A percentile compares a stretch with the other conserved stretches of the same genome.
Evolutionary conservation across 2,888 invertebrate genomes (phyloP).

Genomic region (Synanthedon andrenaeformis): DNA sequence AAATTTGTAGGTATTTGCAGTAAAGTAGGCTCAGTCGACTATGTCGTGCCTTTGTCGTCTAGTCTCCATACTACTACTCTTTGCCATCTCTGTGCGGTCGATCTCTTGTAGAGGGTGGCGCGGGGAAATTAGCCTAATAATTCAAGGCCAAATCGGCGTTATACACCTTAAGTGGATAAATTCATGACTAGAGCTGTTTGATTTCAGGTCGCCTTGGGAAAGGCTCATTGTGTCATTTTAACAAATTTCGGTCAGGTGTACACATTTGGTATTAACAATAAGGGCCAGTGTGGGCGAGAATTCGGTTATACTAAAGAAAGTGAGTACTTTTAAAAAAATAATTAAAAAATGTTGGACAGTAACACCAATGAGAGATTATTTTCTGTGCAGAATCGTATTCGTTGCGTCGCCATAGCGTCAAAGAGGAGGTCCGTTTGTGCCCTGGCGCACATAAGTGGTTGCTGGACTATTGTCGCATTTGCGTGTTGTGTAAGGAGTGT

Average conservation of each 20-base stretch:
- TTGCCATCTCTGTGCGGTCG: no score
- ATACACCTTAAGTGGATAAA: no score
- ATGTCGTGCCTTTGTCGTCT: no score
- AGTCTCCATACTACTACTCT: no score
- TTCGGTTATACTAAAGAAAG: conserved; percentile 75
- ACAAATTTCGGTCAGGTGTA: conserved; percentile 91
- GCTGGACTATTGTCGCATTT: conserved; percentile 87
- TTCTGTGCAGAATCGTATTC: conserved; percentile 17
- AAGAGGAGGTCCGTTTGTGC: conserved; percentile 62
- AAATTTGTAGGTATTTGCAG: no score
- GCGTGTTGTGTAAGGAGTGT: conserved; percentile 91
- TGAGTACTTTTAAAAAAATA: conserved; percentile 22
- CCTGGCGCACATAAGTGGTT: conserved; percentile 82
- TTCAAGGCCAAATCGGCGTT: no score
- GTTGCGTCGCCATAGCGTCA: conserved; percentile 20
- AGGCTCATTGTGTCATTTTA: conserved; percentile 94
- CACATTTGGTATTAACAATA: conserved; percentile 97
- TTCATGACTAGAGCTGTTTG: no score
- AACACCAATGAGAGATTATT: neutral
- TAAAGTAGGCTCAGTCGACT: no score
- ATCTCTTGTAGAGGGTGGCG: no score
- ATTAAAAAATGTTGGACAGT: neutral
- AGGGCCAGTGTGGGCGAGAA: conserved; percentile 96
- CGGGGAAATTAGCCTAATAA: no score
- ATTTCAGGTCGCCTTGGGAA: conserved; percentile 85